These are phyloP conservation scores for Parazoanthus swiftii DNA, from an alignment of 92 coral and sea anemone species.

Conservation along the genomic window DNA sequence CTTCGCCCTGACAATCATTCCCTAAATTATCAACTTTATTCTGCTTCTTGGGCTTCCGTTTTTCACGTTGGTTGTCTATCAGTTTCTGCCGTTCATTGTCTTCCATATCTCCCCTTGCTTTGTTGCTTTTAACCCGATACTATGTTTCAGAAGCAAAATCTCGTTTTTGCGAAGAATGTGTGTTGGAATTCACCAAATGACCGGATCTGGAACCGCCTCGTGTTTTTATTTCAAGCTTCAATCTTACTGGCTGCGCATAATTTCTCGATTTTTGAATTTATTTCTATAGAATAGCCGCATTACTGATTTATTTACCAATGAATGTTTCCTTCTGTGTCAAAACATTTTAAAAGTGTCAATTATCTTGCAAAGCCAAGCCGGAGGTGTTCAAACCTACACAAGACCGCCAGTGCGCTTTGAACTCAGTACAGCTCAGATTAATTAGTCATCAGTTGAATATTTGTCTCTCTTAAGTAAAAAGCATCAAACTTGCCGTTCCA, in stretches of 20 bases:
- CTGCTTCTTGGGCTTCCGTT: background rate
- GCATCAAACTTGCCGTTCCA: no score
- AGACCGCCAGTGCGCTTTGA: no score
- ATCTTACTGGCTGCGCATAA: background rate
- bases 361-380: no score
- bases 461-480: no score
- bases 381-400: background rate
- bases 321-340: background rate
- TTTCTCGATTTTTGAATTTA: background rate
- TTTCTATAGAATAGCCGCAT: background rate
- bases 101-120: background rate
- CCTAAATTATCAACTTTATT: background rate
- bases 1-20: background rate
- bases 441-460: no score
- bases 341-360: background rate
- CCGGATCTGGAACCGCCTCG: background rate
- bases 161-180: background rate
- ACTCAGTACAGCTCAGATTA: no score
- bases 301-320: background rate
- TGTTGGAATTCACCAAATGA: background rate
- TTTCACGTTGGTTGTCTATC: background rate
- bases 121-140: background rate
- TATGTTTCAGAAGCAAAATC: background rate
- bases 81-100: constrained; percentile 10
- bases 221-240: background rate